Evolutionary conservation across 2,113 vertebrate species (phyloP).

Genomic region (Myrmophylax atrothorax): DNA sequence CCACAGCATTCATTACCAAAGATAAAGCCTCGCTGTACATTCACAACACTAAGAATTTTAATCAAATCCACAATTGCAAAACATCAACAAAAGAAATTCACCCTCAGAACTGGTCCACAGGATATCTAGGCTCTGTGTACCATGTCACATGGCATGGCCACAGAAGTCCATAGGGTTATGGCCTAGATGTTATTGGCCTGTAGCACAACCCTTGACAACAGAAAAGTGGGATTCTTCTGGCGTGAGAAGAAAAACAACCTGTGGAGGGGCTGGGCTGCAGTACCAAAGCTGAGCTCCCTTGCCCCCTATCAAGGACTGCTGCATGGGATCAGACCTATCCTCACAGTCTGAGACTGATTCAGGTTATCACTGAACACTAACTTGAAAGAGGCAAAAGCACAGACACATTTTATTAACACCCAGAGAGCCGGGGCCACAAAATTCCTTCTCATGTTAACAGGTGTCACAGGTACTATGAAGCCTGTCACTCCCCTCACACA

Average conservation of each 20-base stretch:
- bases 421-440: background rate
- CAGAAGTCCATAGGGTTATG: background rate
- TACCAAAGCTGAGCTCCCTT: background rate
- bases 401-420: background rate
- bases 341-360: background rate
- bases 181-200: background rate
- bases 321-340: background rate
- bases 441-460: background rate
- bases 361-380: background rate
- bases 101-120: background rate
- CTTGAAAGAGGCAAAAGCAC: background rate
- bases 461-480: background rate
- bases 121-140: background rate
- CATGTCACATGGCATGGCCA: fast-evolving
- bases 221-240: background rate
- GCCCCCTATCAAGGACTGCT: background rate
- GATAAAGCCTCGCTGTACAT: background rate
- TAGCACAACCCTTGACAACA: background rate
- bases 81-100: background rate
- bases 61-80: background rate
- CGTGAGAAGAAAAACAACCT: background rate
- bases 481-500: fast-evolving
- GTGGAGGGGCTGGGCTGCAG: background rate
- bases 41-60: background rate
- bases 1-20: background rate